Base-by-base conservation (phyloP, 2,797 vertebrate species). In the Anabacerthia variegaticeps region DNA sequence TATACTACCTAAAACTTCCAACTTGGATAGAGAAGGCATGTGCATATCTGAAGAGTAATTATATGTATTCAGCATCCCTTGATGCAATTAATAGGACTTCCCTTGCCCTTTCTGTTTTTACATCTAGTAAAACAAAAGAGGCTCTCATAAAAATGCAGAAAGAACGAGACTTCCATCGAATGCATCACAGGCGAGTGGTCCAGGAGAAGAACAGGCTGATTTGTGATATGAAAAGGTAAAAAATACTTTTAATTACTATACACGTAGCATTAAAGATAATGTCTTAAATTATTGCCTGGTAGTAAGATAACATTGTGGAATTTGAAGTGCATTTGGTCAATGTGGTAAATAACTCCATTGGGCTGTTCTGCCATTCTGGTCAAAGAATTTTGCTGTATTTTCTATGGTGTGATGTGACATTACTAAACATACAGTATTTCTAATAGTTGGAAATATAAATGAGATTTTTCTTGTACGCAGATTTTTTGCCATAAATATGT, bases 181-280 rank as follows among this genome's bases (percentile, higher is more conserved):
- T 99, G 98, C 98, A 98, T 59, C 98, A 99, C 43, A 98, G 97
- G 28, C 98, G 98, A 43, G 95, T 98, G 11, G 77, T 98, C 24
- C 98, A 99, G 96, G 99, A 99, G 97, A 99, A 98, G 91, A 98
- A 98, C 92, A 97, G 93, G 59, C 97, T 99, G 36, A 96, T 98
- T 46, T 97, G 96, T 96, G 99, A 99, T 68, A 97, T 99, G 24
- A 98, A 98, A 94, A 97, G 97, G 98, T 98, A 97, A 96, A 85
- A 66, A 71, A 23, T 4, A 0, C 7, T 78, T 71, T 65, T 43
- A 59, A 17, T 93, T 89, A 43, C 3, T 12, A 0, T 66, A 36
- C 36, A 5, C 34, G 10, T 32, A 59, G 28, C 10, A 14, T 41
- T 67, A 55, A 63, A 51, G 9, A 5, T 1, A n/a, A 56, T 2